Percentiles rank a stretch among this genome's conserved stretches.
Conservation (phyloP, 2,888 invertebrate genomes). For the Tuberolachnus salignus region DNA sequence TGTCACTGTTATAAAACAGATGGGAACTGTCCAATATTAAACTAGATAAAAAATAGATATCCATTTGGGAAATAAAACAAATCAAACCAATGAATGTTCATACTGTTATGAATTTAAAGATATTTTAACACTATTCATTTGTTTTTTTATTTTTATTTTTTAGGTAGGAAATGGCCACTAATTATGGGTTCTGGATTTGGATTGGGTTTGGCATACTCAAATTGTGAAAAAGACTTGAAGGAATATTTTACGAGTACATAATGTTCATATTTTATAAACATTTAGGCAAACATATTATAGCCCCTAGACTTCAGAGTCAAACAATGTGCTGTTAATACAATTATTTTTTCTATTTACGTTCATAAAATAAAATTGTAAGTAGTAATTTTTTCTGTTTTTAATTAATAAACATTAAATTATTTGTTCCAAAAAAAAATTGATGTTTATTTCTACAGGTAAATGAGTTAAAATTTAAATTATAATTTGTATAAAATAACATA, state of each 20-base stretch:
- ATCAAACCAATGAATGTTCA: too few species aligned
- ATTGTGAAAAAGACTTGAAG: constrained; percentile 77
- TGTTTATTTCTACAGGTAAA: constrained; percentile 8
- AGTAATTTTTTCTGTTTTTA: constrained; percentile 29
- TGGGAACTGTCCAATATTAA: too few species aligned
- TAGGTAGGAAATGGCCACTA: constrained; percentile 84
- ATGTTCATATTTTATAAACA: neutral
- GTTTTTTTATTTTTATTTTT: constrained; percentile 1
- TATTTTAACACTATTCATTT: neutral
- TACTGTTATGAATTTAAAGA: too few species aligned
- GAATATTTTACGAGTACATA: constrained; percentile 57
- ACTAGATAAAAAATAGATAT: too few species aligned
- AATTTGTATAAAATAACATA: neutral
- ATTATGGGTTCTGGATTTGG: constrained; percentile 88
- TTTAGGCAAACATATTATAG: constrained; percentile 21
- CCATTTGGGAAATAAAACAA: too few species aligned
- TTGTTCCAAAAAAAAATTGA: constrained; percentile 1
- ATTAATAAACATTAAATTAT: constrained; percentile 17
- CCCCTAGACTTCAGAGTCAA: constrained; percentile 34
- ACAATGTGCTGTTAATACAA: constrained; percentile 21
- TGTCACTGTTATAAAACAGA: too few species aligned
- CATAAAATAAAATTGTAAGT: constrained; percentile 30
- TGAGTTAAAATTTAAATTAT: neutral
- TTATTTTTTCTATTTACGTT: constrained; percentile 26
- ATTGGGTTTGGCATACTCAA: constrained; percentile 86